Percentiles rank a stretch among this genome's conserved stretches.
These are phyloP conservation scores for Volucella inflata DNA, from an alignment of 2,888 invertebrate species.

Conservation along the genomic window DNA sequence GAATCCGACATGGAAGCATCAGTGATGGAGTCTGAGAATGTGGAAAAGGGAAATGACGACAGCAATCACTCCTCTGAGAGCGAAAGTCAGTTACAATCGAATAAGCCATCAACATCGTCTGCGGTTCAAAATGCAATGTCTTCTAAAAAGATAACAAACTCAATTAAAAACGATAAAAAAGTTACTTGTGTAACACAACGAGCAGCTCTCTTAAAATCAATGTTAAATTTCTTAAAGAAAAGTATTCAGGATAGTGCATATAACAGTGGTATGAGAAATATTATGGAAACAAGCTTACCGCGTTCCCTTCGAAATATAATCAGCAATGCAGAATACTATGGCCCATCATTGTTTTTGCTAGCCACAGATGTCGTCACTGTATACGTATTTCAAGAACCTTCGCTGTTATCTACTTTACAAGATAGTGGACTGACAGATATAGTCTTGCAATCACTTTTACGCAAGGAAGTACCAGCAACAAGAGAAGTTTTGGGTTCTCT, in stretches of 20 bases:
- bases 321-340: constrained; percentile 95
- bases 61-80: constrained; percentile 41
- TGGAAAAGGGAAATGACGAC: constrained; percentile 35
- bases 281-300: constrained; percentile 94
- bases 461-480: constrained; percentile 92
- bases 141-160: constrained; percentile 17
- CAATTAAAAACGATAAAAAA: constrained; percentile 50
- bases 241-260: constrained; percentile 92
- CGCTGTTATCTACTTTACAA: constrained; percentile 92
- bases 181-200: constrained; percentile 89
- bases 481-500: constrained; percentile 91
- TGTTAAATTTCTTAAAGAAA: constrained; percentile 95
- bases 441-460: constrained; percentile 91
- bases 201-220: constrained; percentile 93
- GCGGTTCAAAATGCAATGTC: not conserved
- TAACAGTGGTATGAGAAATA: constrained; percentile 91
- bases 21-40: constrained; percentile 24
- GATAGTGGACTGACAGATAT: constrained; percentile 93
- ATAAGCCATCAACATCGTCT: constrained; percentile 30
- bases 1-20: constrained; percentile 72
- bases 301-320: constrained; percentile 92
- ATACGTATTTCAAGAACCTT: constrained; percentile 93
- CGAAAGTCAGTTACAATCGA: constrained; percentile 10
- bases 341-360: constrained; percentile 91
- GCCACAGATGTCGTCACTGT: constrained; percentile 94